Conservation (phyloP, 2,888 invertebrate genomes). For the Apodemia duryi region DNA sequence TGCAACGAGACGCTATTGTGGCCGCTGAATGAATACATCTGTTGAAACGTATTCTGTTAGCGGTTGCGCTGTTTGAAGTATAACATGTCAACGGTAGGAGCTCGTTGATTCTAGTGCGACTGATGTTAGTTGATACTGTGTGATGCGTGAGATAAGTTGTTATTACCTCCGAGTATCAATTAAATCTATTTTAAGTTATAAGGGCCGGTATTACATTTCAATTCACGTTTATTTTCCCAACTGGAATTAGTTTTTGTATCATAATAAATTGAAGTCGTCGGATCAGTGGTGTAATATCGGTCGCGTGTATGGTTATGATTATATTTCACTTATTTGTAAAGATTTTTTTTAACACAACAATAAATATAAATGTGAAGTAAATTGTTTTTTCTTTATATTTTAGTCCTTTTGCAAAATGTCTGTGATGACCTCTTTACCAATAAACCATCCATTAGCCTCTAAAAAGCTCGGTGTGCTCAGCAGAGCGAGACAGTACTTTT, state of each 20-base stretch:
- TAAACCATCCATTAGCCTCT: too few species aligned
- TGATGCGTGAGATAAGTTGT: conserved; percentile 60
- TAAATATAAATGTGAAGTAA: conserved; percentile 77
- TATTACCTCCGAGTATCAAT: conserved; percentile 80
- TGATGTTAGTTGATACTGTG: conserved; percentile 72
- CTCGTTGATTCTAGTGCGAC: conserved; percentile 57
- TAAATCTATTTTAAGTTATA: conserved; percentile 67
- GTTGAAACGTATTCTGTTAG: neutral
- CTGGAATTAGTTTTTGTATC: conserved; percentile 23
- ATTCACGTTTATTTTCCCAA: conserved; percentile 24
- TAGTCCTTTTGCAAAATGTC: too few species aligned
- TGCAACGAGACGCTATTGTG: conserved; percentile 28
- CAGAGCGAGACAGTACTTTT: too few species aligned
- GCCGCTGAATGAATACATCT: neutral
- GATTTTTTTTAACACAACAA: conserved; percentile 78
- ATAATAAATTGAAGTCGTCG: conserved; percentile 32
- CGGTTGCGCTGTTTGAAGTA: neutral
- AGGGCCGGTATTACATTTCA: conserved; percentile 51
- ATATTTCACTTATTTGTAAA: conserved; percentile 78
- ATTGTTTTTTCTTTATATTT: conserved; percentile 46
- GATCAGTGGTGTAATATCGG: conserved; percentile 52
- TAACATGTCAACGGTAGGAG: conserved; percentile 41
- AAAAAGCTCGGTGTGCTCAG: too few species aligned
- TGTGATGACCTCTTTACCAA: too few species aligned
- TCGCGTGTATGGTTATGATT: conserved; percentile 61